phyloP scores from a whole-genome alignment of 1,140 invertebrate genomes.

The Cydia strobilella region DNA sequence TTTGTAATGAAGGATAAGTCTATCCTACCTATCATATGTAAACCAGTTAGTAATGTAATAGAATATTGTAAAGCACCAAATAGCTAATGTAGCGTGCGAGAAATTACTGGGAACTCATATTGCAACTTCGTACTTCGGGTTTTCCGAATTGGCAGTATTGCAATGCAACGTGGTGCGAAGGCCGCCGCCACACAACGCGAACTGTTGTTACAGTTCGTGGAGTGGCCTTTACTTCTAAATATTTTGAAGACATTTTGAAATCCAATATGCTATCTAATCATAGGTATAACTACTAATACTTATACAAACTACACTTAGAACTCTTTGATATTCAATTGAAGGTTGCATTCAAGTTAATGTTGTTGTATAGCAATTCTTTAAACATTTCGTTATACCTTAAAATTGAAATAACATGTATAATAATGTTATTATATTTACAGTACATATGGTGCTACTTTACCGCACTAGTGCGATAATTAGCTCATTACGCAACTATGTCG shows the following conservation, averaged over 20 bases:
- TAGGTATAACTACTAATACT: too few relatives aligned
- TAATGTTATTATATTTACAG: too few relatives aligned
- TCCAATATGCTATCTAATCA: neutral
- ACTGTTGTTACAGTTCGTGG: slow-evolving; percentile 33
- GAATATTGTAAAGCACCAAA: slow-evolving; percentile 5
- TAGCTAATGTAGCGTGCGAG: slow-evolving; percentile 32
- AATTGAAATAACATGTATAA: too few relatives aligned
- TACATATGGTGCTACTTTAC: too few relatives aligned
- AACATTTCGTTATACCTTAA: too few relatives aligned
- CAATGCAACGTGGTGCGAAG: slow-evolving; percentile 58
- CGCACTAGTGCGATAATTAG: too few relatives aligned
- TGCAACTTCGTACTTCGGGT: slow-evolving; percentile 60
- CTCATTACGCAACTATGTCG: too few relatives aligned
- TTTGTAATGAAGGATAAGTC: too few relatives aligned
- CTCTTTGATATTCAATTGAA: too few relatives aligned
- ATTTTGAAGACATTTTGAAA: neutral
- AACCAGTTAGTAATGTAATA: neutral
- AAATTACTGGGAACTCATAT: slow-evolving; percentile 56
- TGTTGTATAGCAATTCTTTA: too few relatives aligned
- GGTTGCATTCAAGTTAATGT: too few relatives aligned
- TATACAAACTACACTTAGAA: neutral
- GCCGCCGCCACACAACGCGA: slow-evolving; percentile 36
- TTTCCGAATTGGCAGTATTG: slow-evolving; percentile 70
- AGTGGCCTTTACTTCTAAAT: slow-evolving; percentile 39
- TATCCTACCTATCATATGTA: too few relatives aligned